phyloP scores from a whole-genome alignment of 2,113 vertebrate species.

The Zosterops hypoxanthus region DNA sequence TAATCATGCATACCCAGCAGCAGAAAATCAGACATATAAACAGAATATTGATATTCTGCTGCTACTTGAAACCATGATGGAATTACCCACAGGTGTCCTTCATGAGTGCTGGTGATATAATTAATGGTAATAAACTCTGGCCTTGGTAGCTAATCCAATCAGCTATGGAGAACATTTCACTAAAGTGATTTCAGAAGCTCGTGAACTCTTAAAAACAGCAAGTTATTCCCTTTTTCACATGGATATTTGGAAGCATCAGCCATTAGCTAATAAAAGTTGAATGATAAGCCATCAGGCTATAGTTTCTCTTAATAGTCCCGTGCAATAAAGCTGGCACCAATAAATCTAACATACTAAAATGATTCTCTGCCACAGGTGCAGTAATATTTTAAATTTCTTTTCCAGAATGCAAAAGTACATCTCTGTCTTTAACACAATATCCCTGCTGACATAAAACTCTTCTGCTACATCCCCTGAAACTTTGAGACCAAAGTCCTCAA shows the following conservation, averaged over 20 bases:
- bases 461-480: not conserved
- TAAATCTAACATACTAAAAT: not conserved
- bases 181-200: slow-evolving; percentile 13
- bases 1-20: slow-evolving; percentile 31
- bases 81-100: slow-evolving; percentile 62
- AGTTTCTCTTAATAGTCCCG: not conserved
- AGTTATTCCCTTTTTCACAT: not conserved
- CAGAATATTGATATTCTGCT: slow-evolving; percentile 61
- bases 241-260: not conserved
- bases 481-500: not conserved
- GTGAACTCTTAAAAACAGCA: not conserved
- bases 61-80: not conserved
- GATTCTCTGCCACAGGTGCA: not conserved
- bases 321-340: not conserved
- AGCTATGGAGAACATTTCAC: not conserved
- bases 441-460: not conserved
- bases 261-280: not conserved
- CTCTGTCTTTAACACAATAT: not conserved
- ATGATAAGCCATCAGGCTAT: not conserved
- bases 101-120: slow-evolving; percentile 8
- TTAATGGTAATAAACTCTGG: slow-evolving; percentile 54
- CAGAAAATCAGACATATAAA: slow-evolving; percentile 55
- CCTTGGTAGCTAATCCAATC: slow-evolving; percentile 53
- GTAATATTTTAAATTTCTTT: not conserved
- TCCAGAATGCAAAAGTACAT: not conserved